phyloP scores from a whole-genome alignment of 1,140 invertebrate genomes.

The Amphibalanus amphitrite region DNA sequence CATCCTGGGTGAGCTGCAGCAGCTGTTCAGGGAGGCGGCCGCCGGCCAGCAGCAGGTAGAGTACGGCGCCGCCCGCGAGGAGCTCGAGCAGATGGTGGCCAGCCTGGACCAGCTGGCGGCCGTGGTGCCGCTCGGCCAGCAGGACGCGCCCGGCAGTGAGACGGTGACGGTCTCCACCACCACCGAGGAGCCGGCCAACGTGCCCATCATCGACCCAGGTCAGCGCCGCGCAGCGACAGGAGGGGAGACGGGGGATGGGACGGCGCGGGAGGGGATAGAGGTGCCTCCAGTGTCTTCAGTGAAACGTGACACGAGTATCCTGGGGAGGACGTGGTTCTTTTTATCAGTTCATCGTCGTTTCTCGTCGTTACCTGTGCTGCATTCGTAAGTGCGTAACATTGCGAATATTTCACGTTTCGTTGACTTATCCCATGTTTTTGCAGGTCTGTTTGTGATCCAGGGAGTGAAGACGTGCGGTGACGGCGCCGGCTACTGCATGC shows the following conservation, averaged over 20 bases:
- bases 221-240: too few relatives aligned
- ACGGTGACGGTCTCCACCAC: not conserved
- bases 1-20: not conserved
- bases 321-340: too few relatives aligned
- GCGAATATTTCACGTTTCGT: not conserved
- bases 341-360: too few relatives aligned
- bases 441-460: constrained; percentile 31
- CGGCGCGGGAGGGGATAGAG: not conserved
- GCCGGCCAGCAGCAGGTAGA: not conserved
- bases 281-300: not conserved
- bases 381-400: not conserved
- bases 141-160: not conserved
- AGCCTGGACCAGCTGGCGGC: constrained; percentile 1
- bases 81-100: not conserved
- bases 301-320: too few relatives aligned
- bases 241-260: too few relatives aligned
- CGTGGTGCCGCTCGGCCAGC: not conserved
- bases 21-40: not conserved
- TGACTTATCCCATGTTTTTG: constrained; percentile 11
- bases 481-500: constrained; percentile 28
- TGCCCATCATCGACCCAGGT: constrained; percentile 3
- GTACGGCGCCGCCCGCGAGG: not conserved
- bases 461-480: constrained; percentile 27
- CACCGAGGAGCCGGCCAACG: not conserved
- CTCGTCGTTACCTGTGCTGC: too few relatives aligned